Percentiles rank a stretch among this genome's conserved stretches.
Evolutionary conservation across 2,888 invertebrate species (phyloP).

Genomic region (Pandemis heparana): DNA sequence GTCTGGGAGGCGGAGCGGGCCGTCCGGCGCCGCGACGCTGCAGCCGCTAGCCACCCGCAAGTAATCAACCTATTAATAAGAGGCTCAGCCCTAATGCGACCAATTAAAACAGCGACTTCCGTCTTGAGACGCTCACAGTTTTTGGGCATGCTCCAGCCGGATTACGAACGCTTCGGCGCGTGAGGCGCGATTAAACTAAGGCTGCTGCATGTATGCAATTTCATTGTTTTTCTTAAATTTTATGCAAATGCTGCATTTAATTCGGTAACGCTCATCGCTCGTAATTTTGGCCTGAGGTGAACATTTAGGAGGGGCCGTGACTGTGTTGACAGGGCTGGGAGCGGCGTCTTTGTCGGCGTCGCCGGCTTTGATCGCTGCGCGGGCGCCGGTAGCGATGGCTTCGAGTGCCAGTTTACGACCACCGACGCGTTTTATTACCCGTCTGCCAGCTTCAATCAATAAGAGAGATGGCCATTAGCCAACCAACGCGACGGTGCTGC

Average conservation of each 20-base stretch:
- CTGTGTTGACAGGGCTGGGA: conserved; percentile 79
- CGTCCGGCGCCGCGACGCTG: conserved; percentile 46
- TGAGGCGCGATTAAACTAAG: conserved; percentile 57
- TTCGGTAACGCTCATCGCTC: conserved; percentile 72
- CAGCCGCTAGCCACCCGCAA: conserved; percentile 69
- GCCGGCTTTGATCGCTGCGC: conserved; percentile 74
- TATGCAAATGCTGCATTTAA: conserved; percentile 71
- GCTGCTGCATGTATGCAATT: conserved; percentile 28
- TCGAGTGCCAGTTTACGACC: conserved; percentile 81
- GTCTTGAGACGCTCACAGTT: conserved; percentile 82
- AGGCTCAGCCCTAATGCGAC: conserved; percentile 80
- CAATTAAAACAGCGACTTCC: conserved; percentile 82
- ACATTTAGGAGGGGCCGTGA: conserved; percentile 73
- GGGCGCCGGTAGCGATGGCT: conserved; percentile 75
- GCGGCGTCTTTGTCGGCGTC: conserved; percentile 76
- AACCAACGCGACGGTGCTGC: conserved; percentile 56
- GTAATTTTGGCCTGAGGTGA: conserved; percentile 76
- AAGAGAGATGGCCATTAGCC: conserved; percentile 63
- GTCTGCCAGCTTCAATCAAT: conserved; percentile 74
- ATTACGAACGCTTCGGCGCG: conserved; percentile 72
- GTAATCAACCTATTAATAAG: conserved; percentile 85
- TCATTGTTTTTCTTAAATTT: conserved; percentile 56
- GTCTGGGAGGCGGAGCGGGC: conserved; percentile 22
- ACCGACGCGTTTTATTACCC: conserved; percentile 75
- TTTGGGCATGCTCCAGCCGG: conserved; percentile 82